phyloP scores from a whole-genome alignment of 1,140 invertebrate genomes.

The Bombus terrestris region DNA sequence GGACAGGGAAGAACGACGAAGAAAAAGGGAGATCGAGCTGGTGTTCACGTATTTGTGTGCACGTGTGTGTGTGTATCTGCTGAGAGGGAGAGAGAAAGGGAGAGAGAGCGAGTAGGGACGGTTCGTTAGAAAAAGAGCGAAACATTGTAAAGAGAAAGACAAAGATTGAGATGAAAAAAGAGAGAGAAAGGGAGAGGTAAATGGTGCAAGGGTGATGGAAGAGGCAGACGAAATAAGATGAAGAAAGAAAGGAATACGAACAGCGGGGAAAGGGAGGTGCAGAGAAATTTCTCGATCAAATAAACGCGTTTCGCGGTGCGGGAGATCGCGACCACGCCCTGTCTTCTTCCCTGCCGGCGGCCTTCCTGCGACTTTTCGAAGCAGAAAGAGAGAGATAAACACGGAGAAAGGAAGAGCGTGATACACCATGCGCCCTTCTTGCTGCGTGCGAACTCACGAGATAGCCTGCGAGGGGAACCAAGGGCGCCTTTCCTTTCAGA shows the following conservation, averaged over 20 bases:
- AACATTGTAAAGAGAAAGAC: neutral
- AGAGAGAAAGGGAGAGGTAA: neutral
- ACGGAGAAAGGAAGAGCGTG: constrained; percentile 23
- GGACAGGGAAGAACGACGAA: neutral
- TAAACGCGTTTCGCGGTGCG: constrained; percentile 64
- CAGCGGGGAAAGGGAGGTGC: neutral
- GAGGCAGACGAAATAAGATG: neutral
- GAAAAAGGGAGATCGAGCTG: constrained; percentile 12
- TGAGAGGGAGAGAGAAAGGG: neutral
- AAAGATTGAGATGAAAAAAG: neutral
- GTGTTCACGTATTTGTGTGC: neutral
- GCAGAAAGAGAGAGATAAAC: constrained; percentile 11
- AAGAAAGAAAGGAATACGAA: neutral
- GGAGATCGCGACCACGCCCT: constrained; percentile 68
- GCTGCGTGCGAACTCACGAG: neutral
- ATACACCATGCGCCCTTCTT: neutral
- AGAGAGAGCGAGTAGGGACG: neutral
- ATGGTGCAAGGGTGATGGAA: neutral
- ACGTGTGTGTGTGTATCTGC: too few species aligned
- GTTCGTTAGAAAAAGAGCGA: neutral
- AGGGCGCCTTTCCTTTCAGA: neutral
- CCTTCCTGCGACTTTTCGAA: constrained; percentile 63
- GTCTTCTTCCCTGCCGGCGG: constrained; percentile 63
- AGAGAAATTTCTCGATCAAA: constrained; percentile 63
- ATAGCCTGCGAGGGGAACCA: neutral